A percentile compares a stretch with the other conserved stretches of the same genome.
phyloP scores from a whole-genome alignment of 2,797 vertebrate genomes.

The Echeneis naucrates region DNA sequence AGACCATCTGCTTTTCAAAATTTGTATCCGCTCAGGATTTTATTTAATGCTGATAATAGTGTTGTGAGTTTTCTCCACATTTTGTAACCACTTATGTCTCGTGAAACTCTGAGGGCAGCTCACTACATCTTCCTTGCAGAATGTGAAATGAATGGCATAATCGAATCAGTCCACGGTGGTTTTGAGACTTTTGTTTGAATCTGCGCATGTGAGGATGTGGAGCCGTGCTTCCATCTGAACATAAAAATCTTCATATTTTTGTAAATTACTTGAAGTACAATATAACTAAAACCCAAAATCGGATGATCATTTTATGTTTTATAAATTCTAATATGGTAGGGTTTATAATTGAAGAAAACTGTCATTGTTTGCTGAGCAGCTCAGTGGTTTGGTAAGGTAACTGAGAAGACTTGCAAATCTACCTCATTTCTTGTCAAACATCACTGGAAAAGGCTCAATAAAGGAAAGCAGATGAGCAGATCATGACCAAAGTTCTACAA shows the following conservation, averaged over 20 bases:
- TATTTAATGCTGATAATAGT: conserved; percentile 65
- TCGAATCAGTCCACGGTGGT: conserved; percentile 7
- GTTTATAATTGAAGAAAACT: too few species aligned
- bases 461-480: conserved; percentile 54
- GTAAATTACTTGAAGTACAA: background rate
- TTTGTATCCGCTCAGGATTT: conserved; percentile 78
- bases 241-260: background rate
- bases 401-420: conserved; percentile 49
- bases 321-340: too few species aligned
- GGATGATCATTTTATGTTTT: background rate
- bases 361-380: background rate
- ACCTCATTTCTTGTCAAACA: conserved; percentile 59
- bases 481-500: conserved; percentile 42
- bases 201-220: background rate
- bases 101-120: conserved; percentile 36
- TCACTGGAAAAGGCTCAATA: conserved; percentile 57
- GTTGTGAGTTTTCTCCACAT: conserved; percentile 34
- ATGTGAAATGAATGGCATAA: conserved; percentile 12
- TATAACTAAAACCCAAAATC: background rate
- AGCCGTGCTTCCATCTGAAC: background rate
- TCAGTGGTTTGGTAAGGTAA: background rate
- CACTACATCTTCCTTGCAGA: conserved; percentile 27
- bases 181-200: conserved; percentile 6
- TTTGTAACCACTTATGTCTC: conserved; percentile 44
- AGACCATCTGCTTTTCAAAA: conserved; percentile 79